These are phyloP conservation scores for Astropecten irregularis DNA, from an alignment of 53 echinoderm and acorn worm genomes.

Conservation along the genomic window DNA sequence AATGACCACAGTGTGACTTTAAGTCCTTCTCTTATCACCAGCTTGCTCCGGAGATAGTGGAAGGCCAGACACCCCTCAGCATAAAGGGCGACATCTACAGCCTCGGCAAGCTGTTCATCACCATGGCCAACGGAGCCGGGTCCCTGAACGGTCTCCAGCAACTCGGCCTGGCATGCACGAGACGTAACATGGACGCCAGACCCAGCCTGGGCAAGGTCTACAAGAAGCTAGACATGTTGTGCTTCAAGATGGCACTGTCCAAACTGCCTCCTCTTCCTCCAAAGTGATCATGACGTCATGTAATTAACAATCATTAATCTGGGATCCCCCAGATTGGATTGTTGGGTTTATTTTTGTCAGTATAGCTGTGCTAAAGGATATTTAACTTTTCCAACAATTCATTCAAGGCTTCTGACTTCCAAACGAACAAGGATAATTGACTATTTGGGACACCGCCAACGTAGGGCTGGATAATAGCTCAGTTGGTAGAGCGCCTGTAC, in stretches of 20 bases:
- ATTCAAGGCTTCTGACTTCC: no score
- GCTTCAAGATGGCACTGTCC: neutral
- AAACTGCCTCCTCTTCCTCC: conserved; percentile 14
- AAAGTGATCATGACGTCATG: no score
- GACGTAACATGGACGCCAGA: neutral
- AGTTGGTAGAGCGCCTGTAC: no score
- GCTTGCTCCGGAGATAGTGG: conserved; percentile 33
- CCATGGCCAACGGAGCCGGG: neutral
- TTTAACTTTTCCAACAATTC: no score
- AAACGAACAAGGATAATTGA: no score
- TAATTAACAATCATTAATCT: no score
- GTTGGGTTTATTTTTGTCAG: no score
- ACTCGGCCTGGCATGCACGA: neutral
- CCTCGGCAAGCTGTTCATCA: conserved; percentile 5
- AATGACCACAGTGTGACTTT: no score
- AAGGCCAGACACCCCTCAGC: conserved; percentile 3
- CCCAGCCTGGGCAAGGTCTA: neutral
- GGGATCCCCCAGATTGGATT: no score
- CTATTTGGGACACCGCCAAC: no score
- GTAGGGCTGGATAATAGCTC: no score
- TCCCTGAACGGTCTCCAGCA: neutral
- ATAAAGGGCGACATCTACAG: neutral
- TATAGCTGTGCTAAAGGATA: no score
- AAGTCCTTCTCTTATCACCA: neutral
- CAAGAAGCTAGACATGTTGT: neutral